phyloP scores from a whole-genome alignment of 1,140 invertebrate species.

The Archivesica marissinica region DNA sequence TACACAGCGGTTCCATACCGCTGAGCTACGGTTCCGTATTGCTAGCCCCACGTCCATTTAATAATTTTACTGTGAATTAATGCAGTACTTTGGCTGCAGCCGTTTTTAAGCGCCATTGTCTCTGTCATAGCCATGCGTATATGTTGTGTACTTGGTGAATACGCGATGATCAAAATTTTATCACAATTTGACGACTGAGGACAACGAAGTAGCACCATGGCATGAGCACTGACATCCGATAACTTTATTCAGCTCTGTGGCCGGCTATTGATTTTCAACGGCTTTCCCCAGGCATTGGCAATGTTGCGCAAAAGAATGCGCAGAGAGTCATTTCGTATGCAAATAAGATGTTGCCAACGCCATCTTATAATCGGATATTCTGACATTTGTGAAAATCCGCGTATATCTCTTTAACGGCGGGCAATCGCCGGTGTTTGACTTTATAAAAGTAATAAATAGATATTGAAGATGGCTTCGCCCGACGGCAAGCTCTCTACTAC shows the following conservation, averaged over 20 bases:
- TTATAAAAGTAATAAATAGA: conserved; percentile 69
- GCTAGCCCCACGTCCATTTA: too few species aligned
- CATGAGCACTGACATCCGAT: neutral
- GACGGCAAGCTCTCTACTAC: conserved; percentile 88
- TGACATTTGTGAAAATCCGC: conserved; percentile 73
- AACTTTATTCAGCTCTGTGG: conserved; percentile 26
- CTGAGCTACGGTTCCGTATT: too few species aligned
- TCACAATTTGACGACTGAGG: conserved; percentile 8
- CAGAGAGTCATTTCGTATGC: conserved; percentile 80
- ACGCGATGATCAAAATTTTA: neutral
- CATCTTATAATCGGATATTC: conserved; percentile 81
- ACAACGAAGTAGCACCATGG: neutral
- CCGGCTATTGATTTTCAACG: conserved; percentile 48
- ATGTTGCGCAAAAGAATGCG: conserved; percentile 82
- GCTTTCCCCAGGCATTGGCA: conserved; percentile 79
- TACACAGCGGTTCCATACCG: too few species aligned
- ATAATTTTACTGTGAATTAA: too few species aligned
- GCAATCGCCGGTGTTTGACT: conserved; percentile 77
- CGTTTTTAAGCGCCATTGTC: too few species aligned
- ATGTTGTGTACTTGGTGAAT: neutral
- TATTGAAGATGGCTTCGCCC: conserved; percentile 81
- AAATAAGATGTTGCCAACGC: conserved; percentile 84
- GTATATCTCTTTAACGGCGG: conserved; percentile 75
- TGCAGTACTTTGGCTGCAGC: too few species aligned
- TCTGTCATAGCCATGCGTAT: too few species aligned